phyloP scores from a whole-genome alignment of 2,888 invertebrate genomes.

The Apoda limacodes region DNA sequence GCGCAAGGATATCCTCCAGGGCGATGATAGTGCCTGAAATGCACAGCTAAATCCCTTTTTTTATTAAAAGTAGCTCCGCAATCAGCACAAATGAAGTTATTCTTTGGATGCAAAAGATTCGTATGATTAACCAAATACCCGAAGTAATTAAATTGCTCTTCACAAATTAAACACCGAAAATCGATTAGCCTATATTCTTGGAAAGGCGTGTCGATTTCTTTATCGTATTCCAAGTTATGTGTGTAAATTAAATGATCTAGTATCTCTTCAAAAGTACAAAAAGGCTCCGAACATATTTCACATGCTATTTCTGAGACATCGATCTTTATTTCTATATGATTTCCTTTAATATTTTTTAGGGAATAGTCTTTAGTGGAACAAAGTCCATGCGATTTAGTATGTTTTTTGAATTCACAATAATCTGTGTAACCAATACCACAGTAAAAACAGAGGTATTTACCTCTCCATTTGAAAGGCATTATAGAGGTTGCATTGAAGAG shows the following conservation, averaged over 20 bases:
- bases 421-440: constrained; percentile 39
- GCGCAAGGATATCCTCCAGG: constrained; percentile 41
- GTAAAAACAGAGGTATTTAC: constrained; percentile 48
- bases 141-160: constrained; percentile 39
- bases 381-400: constrained; percentile 41
- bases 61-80: constrained; percentile 44
- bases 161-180: constrained; percentile 39
- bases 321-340: constrained; percentile 40
- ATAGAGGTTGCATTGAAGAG: constrained; percentile 54
- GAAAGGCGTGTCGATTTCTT: constrained; percentile 34
- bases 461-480: constrained; percentile 57
- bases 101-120: constrained; percentile 36
- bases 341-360: constrained; percentile 38
- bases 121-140: constrained; percentile 42
- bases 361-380: constrained; percentile 38
- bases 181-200: constrained; percentile 42
- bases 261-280: constrained; percentile 32
- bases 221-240: constrained; percentile 44
- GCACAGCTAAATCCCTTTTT: constrained; percentile 38
- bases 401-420: constrained; percentile 42
- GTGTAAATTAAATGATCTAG: constrained; percentile 44
- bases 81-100: constrained; percentile 41
- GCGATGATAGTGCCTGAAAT: constrained; percentile 37
- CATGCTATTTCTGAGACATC: constrained; percentile 50
- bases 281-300: constrained; percentile 41